Conservation (phyloP, 2,888 invertebrate species). For the Platycnemis pennipes region DNA sequence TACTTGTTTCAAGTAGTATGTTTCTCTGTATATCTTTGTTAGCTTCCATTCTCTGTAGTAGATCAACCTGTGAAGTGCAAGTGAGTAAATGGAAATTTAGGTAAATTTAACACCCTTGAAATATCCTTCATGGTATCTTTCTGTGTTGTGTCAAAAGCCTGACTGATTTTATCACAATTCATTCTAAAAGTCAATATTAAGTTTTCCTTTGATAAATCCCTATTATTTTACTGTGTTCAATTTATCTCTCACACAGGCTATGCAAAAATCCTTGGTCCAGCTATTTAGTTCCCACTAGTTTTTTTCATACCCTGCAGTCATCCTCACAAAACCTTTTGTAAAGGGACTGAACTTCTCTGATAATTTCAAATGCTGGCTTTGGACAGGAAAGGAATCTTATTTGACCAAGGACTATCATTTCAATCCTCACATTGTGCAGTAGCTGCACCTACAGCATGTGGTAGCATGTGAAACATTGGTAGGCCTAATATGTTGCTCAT, state of each 20-base stretch:
- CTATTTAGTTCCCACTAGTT: neutral
- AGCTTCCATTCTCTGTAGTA: neutral
- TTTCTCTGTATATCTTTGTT: neutral
- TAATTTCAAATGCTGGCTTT: neutral
- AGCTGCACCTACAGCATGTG: neutral
- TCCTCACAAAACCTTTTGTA: neutral
- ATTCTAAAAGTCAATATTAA: neutral
- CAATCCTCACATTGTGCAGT: slow-evolving; percentile 1
- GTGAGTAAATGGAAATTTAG: neutral
- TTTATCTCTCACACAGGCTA: neutral
- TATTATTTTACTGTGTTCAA: no score
- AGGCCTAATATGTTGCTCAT: slow-evolving; percentile 63
- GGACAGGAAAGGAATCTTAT: neutral
- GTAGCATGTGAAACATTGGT: slow-evolving; percentile 48
- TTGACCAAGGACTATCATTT: neutral
- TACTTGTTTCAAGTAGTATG: slow-evolving; percentile 1
- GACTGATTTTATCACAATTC: neutral
- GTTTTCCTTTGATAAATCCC: neutral
- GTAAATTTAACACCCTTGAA: neutral
- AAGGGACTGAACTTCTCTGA: neutral
- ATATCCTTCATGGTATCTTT: neutral
- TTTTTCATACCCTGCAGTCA: neutral
- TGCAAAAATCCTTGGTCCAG: neutral
- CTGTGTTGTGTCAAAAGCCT: neutral
- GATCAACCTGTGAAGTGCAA: neutral